Evolutionary conservation across 1,140 invertebrate genomes (phyloP).

Genomic region (Camponotus pennsylvanicus): DNA sequence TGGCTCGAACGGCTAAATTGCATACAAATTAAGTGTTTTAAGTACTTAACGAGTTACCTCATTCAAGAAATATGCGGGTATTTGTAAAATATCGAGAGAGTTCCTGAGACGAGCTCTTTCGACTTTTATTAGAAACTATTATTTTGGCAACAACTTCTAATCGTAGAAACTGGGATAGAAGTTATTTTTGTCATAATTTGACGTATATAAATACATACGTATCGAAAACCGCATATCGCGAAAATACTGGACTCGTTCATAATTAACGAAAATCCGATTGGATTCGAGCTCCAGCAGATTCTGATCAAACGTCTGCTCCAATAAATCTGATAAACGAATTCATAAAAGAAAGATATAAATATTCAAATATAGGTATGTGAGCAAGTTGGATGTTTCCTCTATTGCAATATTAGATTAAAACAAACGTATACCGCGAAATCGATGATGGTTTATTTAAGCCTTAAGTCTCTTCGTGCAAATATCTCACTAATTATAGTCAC

Average conservation of each 20-base stretch:
- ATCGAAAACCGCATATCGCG: background rate
- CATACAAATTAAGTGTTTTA: conserved; percentile 1
- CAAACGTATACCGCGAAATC: conserved; percentile 5
- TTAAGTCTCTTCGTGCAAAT: background rate
- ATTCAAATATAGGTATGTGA: background rate
- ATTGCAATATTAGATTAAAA: background rate
- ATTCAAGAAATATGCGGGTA: background rate
- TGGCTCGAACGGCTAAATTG: background rate
- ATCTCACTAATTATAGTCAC: background rate
- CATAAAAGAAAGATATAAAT: background rate
- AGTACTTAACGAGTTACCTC: background rate
- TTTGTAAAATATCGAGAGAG: background rate
- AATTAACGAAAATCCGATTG: conserved; percentile 1
- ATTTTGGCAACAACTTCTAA: background rate
- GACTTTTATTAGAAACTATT: conserved; percentile 1
- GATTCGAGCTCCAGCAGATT: background rate
- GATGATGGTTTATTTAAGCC: background rate
- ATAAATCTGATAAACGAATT: background rate
- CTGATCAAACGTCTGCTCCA: background rate
- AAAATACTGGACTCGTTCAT: background rate
- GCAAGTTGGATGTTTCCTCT: background rate
- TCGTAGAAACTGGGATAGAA: background rate
- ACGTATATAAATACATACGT: background rate
- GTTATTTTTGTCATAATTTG: background rate
- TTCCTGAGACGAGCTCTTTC: background rate